A percentile compares a stretch with the other conserved stretches of the same genome.
phyloP scores from a whole-genome alignment of 2,888 invertebrate species.

The Drosophila hawaiiensis region DNA sequence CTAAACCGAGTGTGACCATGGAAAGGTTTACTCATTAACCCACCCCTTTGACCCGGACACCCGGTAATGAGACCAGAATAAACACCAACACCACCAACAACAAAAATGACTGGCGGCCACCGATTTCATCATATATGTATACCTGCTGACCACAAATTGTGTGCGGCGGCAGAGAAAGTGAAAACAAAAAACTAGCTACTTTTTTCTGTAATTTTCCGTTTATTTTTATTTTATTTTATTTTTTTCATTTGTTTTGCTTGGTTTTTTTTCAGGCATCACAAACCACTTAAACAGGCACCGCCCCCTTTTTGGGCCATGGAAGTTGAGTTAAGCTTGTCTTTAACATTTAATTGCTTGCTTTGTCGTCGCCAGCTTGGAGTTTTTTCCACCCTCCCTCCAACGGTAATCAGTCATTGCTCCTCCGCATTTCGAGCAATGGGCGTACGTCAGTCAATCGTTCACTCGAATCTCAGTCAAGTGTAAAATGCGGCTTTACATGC shows the following conservation, averaged over 20 bases:
- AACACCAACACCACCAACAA: constrained; percentile 18
- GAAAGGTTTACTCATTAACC: constrained; percentile 25
- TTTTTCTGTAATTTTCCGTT: constrained; percentile 63
- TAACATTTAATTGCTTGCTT: constrained; percentile 19
- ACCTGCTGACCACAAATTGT: constrained; percentile 19
- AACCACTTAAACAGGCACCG: constrained; percentile 33
- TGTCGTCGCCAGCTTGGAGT: constrained; percentile 5
- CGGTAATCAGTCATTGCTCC: background rate
- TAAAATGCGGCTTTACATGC: constrained; percentile 56
- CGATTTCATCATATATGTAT: constrained; percentile 34
- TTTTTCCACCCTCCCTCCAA: background rate
- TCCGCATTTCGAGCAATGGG: constrained; percentile 18
- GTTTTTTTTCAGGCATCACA: constrained; percentile 38
- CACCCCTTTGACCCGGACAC: constrained; percentile 21
- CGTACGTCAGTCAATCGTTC: constrained; percentile 26
- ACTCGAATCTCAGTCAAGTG: constrained; percentile 52
- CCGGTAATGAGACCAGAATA: constrained; percentile 5
- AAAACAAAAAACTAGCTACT: constrained; percentile 50
- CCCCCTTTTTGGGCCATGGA: constrained; percentile 16
- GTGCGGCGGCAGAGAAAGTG: constrained; percentile 66
- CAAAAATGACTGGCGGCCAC: constrained; percentile 18
- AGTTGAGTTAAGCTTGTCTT: constrained; percentile 55
- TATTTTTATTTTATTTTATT: constrained; percentile 19
- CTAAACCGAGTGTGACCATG: constrained; percentile 65
- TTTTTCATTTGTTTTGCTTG: constrained; percentile 9